Conservation (phyloP, 1,140 invertebrate species). For the Anoplophora glabripennis region DNA sequence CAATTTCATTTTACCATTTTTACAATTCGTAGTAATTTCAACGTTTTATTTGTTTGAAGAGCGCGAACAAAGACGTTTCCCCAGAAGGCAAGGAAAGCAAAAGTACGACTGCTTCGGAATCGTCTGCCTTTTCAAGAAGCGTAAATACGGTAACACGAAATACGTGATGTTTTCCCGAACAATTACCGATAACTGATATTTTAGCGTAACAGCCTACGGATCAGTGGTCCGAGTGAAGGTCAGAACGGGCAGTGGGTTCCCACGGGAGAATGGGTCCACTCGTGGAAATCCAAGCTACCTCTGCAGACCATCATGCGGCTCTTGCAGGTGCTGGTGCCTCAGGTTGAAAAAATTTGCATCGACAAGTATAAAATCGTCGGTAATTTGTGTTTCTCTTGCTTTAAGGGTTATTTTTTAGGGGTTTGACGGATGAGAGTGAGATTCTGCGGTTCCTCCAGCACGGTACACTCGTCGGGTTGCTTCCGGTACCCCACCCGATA, state of each 20-base stretch:
- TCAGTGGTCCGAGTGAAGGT: constrained; percentile 34
- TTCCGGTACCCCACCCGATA: constrained; percentile 99
- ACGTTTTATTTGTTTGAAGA: no score
- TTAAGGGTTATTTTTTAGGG: constrained; percentile 60
- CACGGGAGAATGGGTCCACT: constrained; percentile 89
- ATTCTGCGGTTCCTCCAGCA: constrained; percentile 99
- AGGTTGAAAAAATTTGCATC: constrained; percentile 99
- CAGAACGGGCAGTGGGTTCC: constrained; percentile 68
- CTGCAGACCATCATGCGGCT: constrained; percentile 98
- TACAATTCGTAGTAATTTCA: no score
- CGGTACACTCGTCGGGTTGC: constrained; percentile 93
- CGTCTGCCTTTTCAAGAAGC: constrained; percentile 21
- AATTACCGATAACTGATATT: not conserved
- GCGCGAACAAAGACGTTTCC: not conserved
- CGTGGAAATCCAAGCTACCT: constrained; percentile 96
- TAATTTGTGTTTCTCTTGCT: not conserved
- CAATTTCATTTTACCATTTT: no score
- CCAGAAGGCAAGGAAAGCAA: not conserved
- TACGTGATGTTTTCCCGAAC: not conserved
- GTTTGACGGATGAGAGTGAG: constrained; percentile 98
- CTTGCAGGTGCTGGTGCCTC: constrained; percentile 96
- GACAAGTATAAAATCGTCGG: constrained; percentile 75
- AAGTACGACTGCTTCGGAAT: constrained; percentile 4
- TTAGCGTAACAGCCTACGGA: constrained; percentile 53
- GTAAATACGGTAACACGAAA: constrained; percentile 32